Conservation (phyloP, 2,888 invertebrate species). For the Eledona agricola region DNA sequence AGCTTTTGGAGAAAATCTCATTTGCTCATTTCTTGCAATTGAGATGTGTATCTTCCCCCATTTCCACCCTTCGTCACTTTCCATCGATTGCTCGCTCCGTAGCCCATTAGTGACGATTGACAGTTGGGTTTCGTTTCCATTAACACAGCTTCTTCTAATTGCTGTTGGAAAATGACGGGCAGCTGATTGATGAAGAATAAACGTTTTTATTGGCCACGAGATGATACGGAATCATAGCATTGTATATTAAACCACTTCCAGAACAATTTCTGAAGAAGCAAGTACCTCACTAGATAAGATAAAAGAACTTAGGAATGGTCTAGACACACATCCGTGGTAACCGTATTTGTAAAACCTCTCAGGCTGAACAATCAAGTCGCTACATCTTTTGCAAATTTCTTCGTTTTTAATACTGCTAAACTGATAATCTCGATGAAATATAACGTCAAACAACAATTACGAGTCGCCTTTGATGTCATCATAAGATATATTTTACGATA, state of each 20-base stretch:
- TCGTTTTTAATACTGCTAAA: conserved; percentile 12
- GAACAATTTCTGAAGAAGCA: conserved; percentile 3
- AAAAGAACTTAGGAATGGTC: conserved; percentile 12
- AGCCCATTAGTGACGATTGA: conserved; percentile 38
- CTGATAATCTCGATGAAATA: conserved; percentile 19
- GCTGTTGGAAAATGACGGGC: too few relatives aligned
- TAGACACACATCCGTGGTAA: conserved; percentile 27
- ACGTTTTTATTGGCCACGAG: conserved; percentile 5
- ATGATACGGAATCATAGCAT: too few relatives aligned
- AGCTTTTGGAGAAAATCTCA: conserved; percentile 27
- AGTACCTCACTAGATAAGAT: conserved; percentile 20
- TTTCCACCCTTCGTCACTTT: conserved; percentile 24
- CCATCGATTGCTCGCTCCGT: conserved; percentile 40
- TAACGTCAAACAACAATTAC: conserved; percentile 7
- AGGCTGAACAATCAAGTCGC: conserved; percentile 3
- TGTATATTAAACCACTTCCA: too few relatives aligned
- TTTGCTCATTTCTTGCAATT: conserved; percentile 22
- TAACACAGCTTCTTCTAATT: conserved; percentile 20
- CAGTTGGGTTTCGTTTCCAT: conserved; percentile 38
- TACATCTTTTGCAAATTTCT: not conserved
- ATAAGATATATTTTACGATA: conserved; percentile 18
- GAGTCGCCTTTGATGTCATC: conserved; percentile 15
- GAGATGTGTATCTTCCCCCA: conserved; percentile 30
- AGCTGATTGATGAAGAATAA: conserved; percentile 6
- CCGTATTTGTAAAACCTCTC: conserved; percentile 7